Base-by-base conservation (phyloP, 2,797 vertebrate species). In the Falco peregrinus region DNA sequence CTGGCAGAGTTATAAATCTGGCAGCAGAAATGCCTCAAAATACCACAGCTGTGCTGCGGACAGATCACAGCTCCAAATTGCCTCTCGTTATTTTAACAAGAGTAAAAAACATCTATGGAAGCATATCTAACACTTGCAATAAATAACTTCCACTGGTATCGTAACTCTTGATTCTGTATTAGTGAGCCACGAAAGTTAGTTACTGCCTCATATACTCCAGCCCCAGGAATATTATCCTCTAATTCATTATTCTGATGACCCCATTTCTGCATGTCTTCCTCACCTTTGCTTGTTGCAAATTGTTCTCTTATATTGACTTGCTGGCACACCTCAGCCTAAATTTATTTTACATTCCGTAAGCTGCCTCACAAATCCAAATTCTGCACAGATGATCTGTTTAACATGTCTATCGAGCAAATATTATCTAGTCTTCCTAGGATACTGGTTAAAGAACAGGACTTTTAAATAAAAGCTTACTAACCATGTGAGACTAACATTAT, bases 261-360 rank as follows among this genome's bases (percentile, higher is more conserved):
- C 84, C 70, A 76, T 94, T 97, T 92, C 82, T 94, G 73, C 94
- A 96, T 82, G 93, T 86, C 87, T 93, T 95, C 93, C 48, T 89
- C 93, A 96, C 82, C 92, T 93, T 86, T 89, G 87, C 84, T 94
- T 57, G 78, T 61, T 88, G 87, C 89, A 91, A 91, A 94, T 89
- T 88, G 47, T 85, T 95, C 71, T 95, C 53, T 56, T 81, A 95
- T 70, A 96, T 28, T 90, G 87, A 86, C 65, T 89, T 87, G 65
- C 80, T 93, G 90, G 93, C 87, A 94, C 29, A 73, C 59, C 84
- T 89, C 63, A 84, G 87, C 70, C 88, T 65, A 76, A 96, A 95
- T 95, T 95, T 95, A 95, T 92, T 96, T 97, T 97, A 89, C 89
- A 96, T 92, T 90, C 79, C 1, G 71, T 95, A 94, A 91, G 60